Percentiles rank a stretch among this genome's conserved stretches.
Conservation (phyloP, 2,113 vertebrate genomes). For the Corydoras maculifer region DNA sequence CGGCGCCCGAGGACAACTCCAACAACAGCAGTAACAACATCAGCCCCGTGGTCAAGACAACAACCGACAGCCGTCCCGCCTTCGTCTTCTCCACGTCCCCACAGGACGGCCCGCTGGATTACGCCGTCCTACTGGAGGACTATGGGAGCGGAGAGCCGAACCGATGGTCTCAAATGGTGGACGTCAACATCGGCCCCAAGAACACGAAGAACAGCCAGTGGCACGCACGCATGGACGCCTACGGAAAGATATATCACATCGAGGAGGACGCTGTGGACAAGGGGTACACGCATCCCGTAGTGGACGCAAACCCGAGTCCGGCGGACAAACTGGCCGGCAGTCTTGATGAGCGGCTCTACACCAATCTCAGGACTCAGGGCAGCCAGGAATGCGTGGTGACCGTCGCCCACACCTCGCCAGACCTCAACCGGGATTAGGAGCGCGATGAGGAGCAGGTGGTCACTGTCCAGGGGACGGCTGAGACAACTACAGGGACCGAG, state of each 20-base stretch:
- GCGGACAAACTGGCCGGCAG: slow-evolving; percentile 56
- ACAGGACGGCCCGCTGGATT: slow-evolving; percentile 1
- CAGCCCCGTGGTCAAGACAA: slow-evolving; percentile 51
- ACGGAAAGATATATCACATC: not conserved
- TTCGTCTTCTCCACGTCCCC: slow-evolving; percentile 4
- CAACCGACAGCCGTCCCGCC: not conserved
- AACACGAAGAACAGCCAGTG: not conserved
- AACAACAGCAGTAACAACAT: slow-evolving; percentile 69
- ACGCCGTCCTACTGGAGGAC: slow-evolving; percentile 9
- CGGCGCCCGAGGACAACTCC: slow-evolving; percentile 29
- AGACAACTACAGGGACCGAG: not conserved
- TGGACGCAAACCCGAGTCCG: slow-evolving; percentile 37
- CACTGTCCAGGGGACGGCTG: not conserved
- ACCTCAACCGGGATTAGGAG: slow-evolving; percentile 51
- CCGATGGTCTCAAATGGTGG: slow-evolving; percentile 3
- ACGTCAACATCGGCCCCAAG: not conserved
- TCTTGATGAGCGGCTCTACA: slow-evolving; percentile 62
- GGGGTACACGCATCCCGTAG: not conserved
- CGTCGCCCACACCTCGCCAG: slow-evolving; percentile 50
- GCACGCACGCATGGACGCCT: slow-evolving; percentile 11
- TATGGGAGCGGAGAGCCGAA: not conserved
- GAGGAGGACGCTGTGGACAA: slow-evolving; percentile 14
- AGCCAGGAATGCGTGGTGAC: slow-evolving; percentile 40
- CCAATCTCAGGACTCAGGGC: slow-evolving; percentile 45
- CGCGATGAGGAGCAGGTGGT: not conserved